These are phyloP conservation scores for Sandelia bainsii DNA, from an alignment of 2,797 vertebrate species.

Conservation along the genomic window DNA sequence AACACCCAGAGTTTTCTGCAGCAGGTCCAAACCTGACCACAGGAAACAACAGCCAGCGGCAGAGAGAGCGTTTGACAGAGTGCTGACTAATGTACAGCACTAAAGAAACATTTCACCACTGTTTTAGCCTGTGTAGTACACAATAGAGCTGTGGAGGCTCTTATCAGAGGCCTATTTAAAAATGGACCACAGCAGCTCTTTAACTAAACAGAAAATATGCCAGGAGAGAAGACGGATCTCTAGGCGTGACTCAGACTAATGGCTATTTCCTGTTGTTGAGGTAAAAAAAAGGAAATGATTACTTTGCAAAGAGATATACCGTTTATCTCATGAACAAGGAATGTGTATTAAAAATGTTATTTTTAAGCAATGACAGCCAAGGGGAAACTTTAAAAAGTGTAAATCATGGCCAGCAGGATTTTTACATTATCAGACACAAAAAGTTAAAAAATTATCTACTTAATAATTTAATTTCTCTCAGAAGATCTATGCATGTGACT, in stretches of 20 bases:
- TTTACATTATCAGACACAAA: neutral
- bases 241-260: neutral
- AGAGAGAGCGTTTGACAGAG: slow-evolving; percentile 15
- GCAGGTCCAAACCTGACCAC: neutral
- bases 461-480: neutral
- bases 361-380: neutral
- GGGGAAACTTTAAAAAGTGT: neutral
- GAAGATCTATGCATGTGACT: neutral
- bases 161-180: slow-evolving; percentile 8
- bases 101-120: too few species aligned
- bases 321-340: neutral
- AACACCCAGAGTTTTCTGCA: slow-evolving; percentile 38
- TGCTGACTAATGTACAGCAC: slow-evolving; percentile 49
- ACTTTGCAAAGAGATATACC: neutral
- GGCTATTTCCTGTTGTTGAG: slow-evolving; percentile 10
- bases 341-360: neutral
- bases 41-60: slow-evolving; percentile 47
- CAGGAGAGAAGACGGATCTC: neutral
- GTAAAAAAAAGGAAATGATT: neutral
- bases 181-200: neutral
- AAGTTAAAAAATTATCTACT: neutral
- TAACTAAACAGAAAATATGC: neutral
- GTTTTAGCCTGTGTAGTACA: neutral
- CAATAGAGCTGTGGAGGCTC: slow-evolving; percentile 3
- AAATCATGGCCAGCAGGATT: neutral